These are phyloP conservation scores for Eucidaris tribuloides DNA, from an alignment of 35 echinoderm and acorn worm species.

Conservation along the genomic window DNA sequence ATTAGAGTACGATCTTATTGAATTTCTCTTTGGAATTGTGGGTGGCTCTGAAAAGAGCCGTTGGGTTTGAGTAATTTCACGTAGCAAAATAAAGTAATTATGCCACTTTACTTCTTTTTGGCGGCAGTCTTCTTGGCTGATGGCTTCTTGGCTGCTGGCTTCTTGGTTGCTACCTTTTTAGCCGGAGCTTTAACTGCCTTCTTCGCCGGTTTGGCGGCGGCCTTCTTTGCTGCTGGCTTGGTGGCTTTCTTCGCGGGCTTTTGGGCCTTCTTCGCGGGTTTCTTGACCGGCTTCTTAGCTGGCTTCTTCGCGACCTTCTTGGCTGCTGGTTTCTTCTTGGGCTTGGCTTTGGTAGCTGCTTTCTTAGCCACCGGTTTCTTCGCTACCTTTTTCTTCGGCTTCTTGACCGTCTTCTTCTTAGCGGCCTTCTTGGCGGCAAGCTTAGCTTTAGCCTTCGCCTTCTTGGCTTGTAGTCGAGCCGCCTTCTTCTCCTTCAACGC, in stretches of 20 bases:
- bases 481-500: no score
- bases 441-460: background rate
- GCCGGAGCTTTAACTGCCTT: background rate
- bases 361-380: conserved; percentile 10
- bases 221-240: background rate
- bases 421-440: background rate
- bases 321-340: background rate
- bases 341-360: background rate
- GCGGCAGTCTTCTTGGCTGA: conserved; percentile 15
- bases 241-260: conserved; percentile 19
- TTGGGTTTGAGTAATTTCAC: background rate
- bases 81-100: background rate
- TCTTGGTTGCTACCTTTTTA: background rate
- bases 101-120: background rate
- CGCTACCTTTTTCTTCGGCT: background rate
- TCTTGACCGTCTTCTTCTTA: no score
- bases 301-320: conserved; percentile 25
- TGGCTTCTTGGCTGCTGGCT: conserved; percentile 8
- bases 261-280: no score
- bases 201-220: background rate
- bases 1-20: no score
- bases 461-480: no score
- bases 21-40: conserved; percentile 43
- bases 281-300: no score
- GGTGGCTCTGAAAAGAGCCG: no score